Base-by-base conservation (phyloP, 37 sponge, comb jelly and placozoan species). In the Oopsacas minuta region DNA sequence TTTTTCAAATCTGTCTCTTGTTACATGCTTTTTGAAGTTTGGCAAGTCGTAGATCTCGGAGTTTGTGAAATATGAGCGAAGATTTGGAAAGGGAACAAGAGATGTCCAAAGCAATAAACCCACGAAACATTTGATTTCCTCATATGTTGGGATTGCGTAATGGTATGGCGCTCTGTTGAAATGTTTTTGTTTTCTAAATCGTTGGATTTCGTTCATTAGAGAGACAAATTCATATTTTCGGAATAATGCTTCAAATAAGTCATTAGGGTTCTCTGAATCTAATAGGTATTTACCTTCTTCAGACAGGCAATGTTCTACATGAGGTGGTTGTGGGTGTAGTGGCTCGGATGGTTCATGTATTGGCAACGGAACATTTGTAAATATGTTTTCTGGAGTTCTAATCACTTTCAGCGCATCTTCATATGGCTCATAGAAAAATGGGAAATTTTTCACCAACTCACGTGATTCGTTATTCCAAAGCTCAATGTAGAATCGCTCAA, bases 41-140 rank as follows among this genome's bases (percentile, higher is more conserved):
- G 75, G 75, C 5, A 61, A 34, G 28, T 61, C 1, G 75, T 20
- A 61, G 22, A 61, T 61, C 28, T 61, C 75, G 7, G 75, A 61
- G 1, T 61, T 34, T 3, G 22, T 61, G 75, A 61, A 61, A 34
- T 61, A 61, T 20, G 75, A 3, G 30, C 75, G 30, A 25, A 25
- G 75, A 12, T 61, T 61, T 25, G 75, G 75, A 61, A 61, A 61
- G 20, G 12, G 20, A 25, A 34, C 22, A 12, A 61, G 75, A 3
- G 75, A 61, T 25, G 75, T 61, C 75, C 75, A 61, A 25, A 61
- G 75, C 5, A 61, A 12, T n/a, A 61, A 61, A 10, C 75, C 75
- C 75, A 61, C 75, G 75, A 61, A 61, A 34, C 75, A 61, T 61
- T 12, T 61, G 22, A 61, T 61, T 34, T 61, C 75, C 20, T 61